Evolutionary conservation across 2,888 invertebrate species (phyloP).

Genomic region (Rhopalosiphum nymphaeae): DNA sequence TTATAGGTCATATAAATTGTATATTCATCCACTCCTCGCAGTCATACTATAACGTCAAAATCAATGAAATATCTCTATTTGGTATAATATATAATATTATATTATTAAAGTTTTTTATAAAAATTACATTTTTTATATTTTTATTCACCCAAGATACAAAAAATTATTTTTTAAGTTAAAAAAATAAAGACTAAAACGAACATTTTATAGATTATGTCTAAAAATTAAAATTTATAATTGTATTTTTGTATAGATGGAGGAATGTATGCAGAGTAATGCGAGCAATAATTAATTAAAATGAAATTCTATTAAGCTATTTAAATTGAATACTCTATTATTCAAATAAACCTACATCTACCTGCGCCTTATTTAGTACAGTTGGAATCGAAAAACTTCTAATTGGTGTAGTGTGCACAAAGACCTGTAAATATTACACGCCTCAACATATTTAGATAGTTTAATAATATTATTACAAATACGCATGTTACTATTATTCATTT

Average conservation of each 20-base stretch:
- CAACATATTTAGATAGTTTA: background rate
- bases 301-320: constrained; percentile 10
- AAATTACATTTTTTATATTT: background rate
- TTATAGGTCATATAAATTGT: constrained; percentile 33
- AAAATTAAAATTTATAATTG: background rate
- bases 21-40: background rate
- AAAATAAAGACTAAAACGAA: background rate
- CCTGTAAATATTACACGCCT: background rate
- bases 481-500: background rate
- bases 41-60: background rate
- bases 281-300: background rate
- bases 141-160: background rate
- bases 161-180: background rate
- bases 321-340: background rate
- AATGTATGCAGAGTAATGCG: background rate
- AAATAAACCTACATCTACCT: background rate
- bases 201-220: background rate
- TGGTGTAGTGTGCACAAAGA: background rate
- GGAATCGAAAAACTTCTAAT: background rate
- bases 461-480: background rate
- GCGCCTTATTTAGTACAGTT: background rate
- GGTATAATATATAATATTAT: background rate
- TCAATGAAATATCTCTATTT: background rate
- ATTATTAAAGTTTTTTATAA: background rate
- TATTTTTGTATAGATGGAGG: background rate